Evolutionary conservation across 2,888 invertebrate genomes (phyloP).

Genomic region (Candidula unifasciata): DNA sequence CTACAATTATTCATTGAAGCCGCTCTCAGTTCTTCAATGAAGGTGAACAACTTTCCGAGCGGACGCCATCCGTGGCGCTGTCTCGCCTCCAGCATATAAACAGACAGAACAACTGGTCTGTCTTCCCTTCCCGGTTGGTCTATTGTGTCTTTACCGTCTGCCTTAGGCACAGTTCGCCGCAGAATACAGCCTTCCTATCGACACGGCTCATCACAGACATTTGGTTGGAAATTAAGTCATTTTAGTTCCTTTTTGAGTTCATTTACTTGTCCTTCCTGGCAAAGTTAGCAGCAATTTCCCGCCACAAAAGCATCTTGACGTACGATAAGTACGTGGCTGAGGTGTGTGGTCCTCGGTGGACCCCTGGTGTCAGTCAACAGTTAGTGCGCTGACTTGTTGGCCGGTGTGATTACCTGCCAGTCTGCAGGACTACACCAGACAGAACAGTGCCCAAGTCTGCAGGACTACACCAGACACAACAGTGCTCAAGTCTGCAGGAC

Average conservation of each 20-base stretch:
- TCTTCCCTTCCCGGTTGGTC: not conserved
- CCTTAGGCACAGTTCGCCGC: not conserved
- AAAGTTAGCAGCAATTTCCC: not conserved
- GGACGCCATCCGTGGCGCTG: not conserved
- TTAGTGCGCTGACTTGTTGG: too few species aligned
- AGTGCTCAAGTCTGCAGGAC: too few species aligned
- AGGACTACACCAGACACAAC: too few species aligned
- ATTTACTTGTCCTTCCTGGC: conserved; percentile 21
- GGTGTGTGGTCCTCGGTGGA: too few species aligned
- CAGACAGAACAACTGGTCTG: not conserved
- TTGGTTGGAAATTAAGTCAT: conserved; percentile 12
- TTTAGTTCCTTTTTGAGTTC: not conserved
- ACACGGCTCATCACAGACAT: not conserved
- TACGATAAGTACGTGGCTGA: not conserved
- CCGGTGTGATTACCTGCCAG: too few species aligned
- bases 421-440: too few species aligned
- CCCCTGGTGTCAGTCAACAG: too few species aligned
- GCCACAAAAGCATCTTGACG: not conserved
- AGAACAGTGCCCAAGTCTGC: too few species aligned
- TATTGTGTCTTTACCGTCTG: not conserved
- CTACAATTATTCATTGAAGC: conserved; percentile 2
- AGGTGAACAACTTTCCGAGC: not conserved
- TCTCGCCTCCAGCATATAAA: not conserved
- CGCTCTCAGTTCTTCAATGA: not conserved
- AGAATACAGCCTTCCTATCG: not conserved